phyloP scores from a whole-genome alignment of 92 coral and sea anemone genomes.

The Zoanthus solanderi region DNA sequence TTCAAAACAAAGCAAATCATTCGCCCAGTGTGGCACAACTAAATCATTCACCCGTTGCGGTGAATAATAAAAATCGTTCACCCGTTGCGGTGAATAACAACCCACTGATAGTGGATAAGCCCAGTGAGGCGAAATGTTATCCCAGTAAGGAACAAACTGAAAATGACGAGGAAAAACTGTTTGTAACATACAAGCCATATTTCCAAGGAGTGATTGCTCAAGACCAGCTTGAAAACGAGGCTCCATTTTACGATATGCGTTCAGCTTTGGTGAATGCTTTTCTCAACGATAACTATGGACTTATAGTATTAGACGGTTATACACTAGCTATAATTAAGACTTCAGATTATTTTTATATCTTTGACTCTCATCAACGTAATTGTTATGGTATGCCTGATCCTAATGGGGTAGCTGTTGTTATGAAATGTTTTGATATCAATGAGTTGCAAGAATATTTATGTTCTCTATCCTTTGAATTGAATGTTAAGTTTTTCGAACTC shows the following conservation, averaged over 20 bases:
- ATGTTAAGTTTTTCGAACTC: conserved; percentile 1
- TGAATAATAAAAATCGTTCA: not conserved
- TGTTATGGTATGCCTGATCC: conserved; percentile 41
- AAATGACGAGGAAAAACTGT: conserved; percentile 15
- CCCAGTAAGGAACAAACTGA: conserved; percentile 9
- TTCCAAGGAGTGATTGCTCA: conserved; percentile 12
- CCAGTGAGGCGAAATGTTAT: not conserved
- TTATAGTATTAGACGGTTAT: conserved; percentile 26
- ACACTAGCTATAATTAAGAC: conserved; percentile 24
- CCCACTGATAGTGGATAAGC: conserved; percentile 6
- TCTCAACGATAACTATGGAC: conserved; percentile 19
- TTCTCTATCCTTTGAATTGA: conserved; percentile 24
- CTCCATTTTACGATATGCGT: not conserved
- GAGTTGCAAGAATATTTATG: conserved; percentile 25
- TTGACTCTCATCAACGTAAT: conserved; percentile 29
- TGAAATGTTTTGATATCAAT: conserved; percentile 29
- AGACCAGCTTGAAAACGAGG: conserved; percentile 14
- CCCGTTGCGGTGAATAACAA: not conserved
- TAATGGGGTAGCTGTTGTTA: conserved; percentile 32
- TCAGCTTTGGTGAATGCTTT: conserved; percentile 29
- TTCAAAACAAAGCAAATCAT: not conserved
- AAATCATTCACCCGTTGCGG: not conserved
- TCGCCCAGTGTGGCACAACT: conserved; percentile 5
- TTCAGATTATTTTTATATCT: conserved; percentile 9
- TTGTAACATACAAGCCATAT: conserved; percentile 12